Base-by-base conservation (phyloP, 2,888 invertebrate genomes). In the Isotomurus palustris region DNA sequence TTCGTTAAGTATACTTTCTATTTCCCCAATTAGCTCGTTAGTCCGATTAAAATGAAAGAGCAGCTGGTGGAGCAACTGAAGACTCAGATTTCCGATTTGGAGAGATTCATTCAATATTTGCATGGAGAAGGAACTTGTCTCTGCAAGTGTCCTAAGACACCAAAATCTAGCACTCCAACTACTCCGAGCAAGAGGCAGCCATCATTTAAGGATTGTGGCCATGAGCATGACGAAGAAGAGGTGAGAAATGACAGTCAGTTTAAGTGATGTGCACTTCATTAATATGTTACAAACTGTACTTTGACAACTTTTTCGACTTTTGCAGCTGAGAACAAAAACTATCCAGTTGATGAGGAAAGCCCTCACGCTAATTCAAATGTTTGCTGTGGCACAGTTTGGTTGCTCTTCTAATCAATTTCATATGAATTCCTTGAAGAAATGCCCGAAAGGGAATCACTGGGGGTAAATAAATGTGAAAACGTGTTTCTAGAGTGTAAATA, bases 11-110 rank as follows among this genome's bases (percentile, higher is more conserved):
- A 70, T 14, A 4, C 28, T 8, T 28, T 17, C 4, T 10, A 10
- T 28, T 40, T 38, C 27, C 3, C n/a, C n/a, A 2, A 71, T 17
- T 73, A 85, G 83, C 86, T 96, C 73, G 88, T 96, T 21, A 94
- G 92, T 71, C 92, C 92, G 17, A 82, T 94, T 62, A 87, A 92
- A 74, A 92, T 96, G 78, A 96, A 97, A 76, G 96, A 96, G 73
- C 94, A 96, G 76, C 80, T 99, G 19, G 94, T 99, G 21, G 82
- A 83, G 44, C 97, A 99, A 76, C 79, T 99, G 21, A 95, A 96
- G 77, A 91, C 93, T 1, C 97, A 99, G 78, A 92, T 99, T 53
- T 85, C 88, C 41, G 99, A 99, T 77, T 82, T 99, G 76, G 97
- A 99, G 76, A 84, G 95, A 67, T 99, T 97, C 74, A 95, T 99